Evolutionary conservation across 2,888 invertebrate species (phyloP).

Genomic region (Pomacea canaliculata): DNA sequence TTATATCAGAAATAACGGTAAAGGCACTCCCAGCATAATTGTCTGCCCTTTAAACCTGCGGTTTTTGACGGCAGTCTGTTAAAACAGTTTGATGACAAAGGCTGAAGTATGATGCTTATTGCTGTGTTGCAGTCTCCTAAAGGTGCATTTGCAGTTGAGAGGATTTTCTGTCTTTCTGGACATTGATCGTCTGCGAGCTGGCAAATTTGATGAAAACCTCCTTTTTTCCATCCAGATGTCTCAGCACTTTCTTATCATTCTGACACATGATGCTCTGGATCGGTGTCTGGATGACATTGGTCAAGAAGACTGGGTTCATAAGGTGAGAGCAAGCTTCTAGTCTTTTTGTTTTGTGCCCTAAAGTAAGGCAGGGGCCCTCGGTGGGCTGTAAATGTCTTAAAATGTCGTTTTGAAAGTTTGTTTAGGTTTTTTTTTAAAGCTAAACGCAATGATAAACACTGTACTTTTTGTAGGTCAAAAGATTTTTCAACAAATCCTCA

Average conservation of each 20-base stretch:
- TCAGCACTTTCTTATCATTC: slow-evolving; percentile 94
- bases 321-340: slow-evolving; percentile 76
- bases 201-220: slow-evolving; percentile 98
- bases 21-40: too few relatives aligned
- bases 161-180: slow-evolving; percentile 98
- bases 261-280: slow-evolving; percentile 94
- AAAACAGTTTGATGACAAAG: too few relatives aligned
- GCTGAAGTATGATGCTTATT: background rate
- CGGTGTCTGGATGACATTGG: slow-evolving; percentile 94
- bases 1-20: too few relatives aligned
- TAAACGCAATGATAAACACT: too few relatives aligned
- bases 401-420: too few relatives aligned
- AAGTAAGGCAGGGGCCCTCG: too few relatives aligned
- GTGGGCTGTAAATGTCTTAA: too few relatives aligned
- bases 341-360: background rate
- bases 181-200: slow-evolving; percentile 96
- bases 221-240: slow-evolving; percentile 97
- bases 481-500: too few relatives aligned
- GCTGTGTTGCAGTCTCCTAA: slow-evolving; percentile 74
- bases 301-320: slow-evolving; percentile 99
- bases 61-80: too few relatives aligned
- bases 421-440: too few relatives aligned
- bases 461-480: too few relatives aligned
- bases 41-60: too few relatives aligned
- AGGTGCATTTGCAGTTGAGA: slow-evolving; percentile 94